A percentile compares a stretch with the other conserved stretches of the same genome.
These are phyloP conservation scores for Eospalax fontanierii DNA, from an alignment of 2,797 vertebrate genomes.

Conservation along the genomic window DNA sequence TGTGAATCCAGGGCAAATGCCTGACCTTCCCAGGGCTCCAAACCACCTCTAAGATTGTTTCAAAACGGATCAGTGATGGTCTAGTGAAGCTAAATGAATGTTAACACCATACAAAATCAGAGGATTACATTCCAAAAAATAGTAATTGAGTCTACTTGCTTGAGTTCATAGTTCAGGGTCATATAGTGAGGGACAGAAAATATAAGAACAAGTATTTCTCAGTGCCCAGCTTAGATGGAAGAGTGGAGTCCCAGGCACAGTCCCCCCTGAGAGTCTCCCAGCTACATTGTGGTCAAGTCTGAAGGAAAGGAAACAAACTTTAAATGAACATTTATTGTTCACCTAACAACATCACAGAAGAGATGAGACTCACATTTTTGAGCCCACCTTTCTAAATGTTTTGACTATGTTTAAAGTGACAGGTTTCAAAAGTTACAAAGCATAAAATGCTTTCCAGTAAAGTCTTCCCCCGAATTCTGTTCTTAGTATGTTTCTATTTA, in stretches of 20 bases:
- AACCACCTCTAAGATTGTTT: not conserved
- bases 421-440: slow-evolving; percentile 11
- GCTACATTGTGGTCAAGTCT: not conserved
- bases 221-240: not conserved
- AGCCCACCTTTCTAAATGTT: not conserved
- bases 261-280: not conserved
- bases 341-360: not conserved
- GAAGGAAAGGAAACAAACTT: slow-evolving; percentile 1
- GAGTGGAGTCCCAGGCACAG: not conserved
- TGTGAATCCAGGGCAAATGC: not conserved
- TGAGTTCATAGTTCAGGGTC: not conserved
- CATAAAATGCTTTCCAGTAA: not conserved
- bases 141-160: not conserved
- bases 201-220: not conserved
- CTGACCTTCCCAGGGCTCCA: not conserved
- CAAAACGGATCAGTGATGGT: not conserved
- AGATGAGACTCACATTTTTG: not conserved
- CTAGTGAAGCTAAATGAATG: not conserved
- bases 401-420: not conserved
- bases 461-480: not conserved
- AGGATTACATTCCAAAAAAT: not conserved
- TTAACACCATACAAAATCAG: not conserved
- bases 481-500: not conserved
- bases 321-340: not conserved
- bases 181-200: not conserved